Evolutionary conservation across 2,797 vertebrate species (phyloP), one percentile per base, ranked within the genome.

Genomic region (Onychomys leucogaster): DNA sequence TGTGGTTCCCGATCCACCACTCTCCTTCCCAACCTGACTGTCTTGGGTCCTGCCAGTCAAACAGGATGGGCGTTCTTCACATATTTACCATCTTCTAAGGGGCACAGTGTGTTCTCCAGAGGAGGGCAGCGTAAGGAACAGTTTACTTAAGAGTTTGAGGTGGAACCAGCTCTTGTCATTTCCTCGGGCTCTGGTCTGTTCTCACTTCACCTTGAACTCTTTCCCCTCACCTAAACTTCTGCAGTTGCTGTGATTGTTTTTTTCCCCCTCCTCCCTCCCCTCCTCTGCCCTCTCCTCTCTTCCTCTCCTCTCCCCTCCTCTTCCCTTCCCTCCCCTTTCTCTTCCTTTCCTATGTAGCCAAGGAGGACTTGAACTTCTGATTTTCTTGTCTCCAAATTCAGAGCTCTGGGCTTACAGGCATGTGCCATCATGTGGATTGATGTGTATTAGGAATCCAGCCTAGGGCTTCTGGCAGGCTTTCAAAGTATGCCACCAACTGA

Each of bases 61-160:
- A 41, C 23, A 81, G 59, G 41, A 13, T 57, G 63, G 57, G 4
- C 41, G 3, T 63, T 73, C 80, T 83, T 55, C 23, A 32, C 10
- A 9, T 16, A 59, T 5, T 12, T 63, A 65, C 32, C 21, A 0
- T 89, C 59, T 32, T 69, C 16, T 19, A 11, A n/a, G 75, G 6
- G 67, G 19, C 32, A 13, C 14, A 87, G 63, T 75, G 19, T 57
- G 17, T 57, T 52, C 27, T 21, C 0, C 63, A 27, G 67, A 55
- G 19, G 59, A 8, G n/a, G 21, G 32, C 1, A 6, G 67, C 11
- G 3, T 78, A 55, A 65, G 49, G 49, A 75, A 89, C 46, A 37
- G 27, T 90, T 92, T 71, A 65, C 80, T 91, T 75, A 61, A 23
- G 37, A 14, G 11, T 83, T 34, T 92, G 32, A 49, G 43, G n/a